Evolutionary conservation across 1,140 invertebrate species (phyloP), one percentile per base, ranked within the genome.

Genomic region (Zaprionus gabonicus): DNA sequence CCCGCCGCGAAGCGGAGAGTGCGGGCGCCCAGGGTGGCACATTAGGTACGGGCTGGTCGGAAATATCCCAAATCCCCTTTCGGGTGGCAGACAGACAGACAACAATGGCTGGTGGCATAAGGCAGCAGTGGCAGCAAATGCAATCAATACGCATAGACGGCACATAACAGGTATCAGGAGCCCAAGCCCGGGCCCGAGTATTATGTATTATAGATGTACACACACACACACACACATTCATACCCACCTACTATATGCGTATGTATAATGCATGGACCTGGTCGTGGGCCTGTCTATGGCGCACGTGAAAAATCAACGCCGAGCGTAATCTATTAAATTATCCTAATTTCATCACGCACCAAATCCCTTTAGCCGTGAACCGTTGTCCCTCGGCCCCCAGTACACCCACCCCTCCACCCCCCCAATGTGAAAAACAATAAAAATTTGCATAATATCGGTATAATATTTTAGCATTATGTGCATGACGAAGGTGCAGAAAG

Each of bases 401-500:
- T 1, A 6, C 6, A n/a, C 20, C 20, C 20, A 20, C 20, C 20
- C 20, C 20, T 20, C 20, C 31, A 34, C 31, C 41, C 6, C n/a
- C 15, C 15, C 41, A 23, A 10, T n/a, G 34, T 62, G 76, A 69
- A 84, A 90, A 91, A 90, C 85, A 90, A 90, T 90, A 85, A 90
- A 90, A 90, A 90, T 90, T 90, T 90, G 86, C 85, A 90, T 90
- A 90, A 90, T 90, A 90, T 91, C 86, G 85, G 85, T 91, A 91
- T 90, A 90, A 90, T 90, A 90, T 90, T 90, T 90, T 82, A 90
- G 85, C 85, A 90, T 90, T 90, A 90, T 90, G 71, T 57, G 67
- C 71, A 68, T 81, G 78, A 78, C 65, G 85, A 88, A 88, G 85
- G 81, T 88, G 85, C 64, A 66, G 75, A 81, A 81, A 78, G 83